Base-by-base conservation (phyloP, 1,140 invertebrate genomes). In the Musca domestica region DNA sequence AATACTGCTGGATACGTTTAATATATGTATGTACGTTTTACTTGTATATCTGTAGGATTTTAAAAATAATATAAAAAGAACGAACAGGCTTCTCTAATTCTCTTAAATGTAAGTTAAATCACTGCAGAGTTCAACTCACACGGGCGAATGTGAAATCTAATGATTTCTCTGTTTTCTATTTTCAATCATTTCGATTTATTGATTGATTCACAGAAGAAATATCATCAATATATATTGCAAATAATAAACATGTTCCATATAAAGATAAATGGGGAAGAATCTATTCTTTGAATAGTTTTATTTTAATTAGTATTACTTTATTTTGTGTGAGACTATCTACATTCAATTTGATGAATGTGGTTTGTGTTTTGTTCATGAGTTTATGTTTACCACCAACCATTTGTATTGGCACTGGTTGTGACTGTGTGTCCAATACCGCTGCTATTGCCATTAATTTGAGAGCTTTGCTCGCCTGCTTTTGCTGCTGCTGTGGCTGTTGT, bases 391-490 rank as follows among this genome's bases (percentile, higher is more conserved):
- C 75, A 80, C 77, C 77, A 80, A 51, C 72, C 71, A 71, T 72
- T 73, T 47, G 70, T 69, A 54, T 58, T 49, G 17, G 41, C 34
- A 46, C 19, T 70, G 17, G 69, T 48, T 2, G 49, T 51, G 46
- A 27, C 48, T 22, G 34, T 25, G 12, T 34, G 49, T 14, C 48
- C 47, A 22, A 47, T 20, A 41, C 49, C 34, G 15, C 70, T 34
- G 25, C 69, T 70, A 30, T 64, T 68, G n/a, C 69, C 77, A 64
- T 80, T 80, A 6, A 80, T 51, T 27, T 72, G 72, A 12, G 76
- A 71, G 52, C 77, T 76, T 68, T 76, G 77, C 70, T 80, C 78
- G 7, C 74, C 75, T 75, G 61, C 68, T n/a, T n/a, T n/a, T n/a
- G 46, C 68, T 9, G 27, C 27, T 30, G 27, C 9, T 9, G 27